These are phyloP conservation scores for Columbina picui DNA, from an alignment of 2,113 vertebrate species.

Conservation along the genomic window DNA sequence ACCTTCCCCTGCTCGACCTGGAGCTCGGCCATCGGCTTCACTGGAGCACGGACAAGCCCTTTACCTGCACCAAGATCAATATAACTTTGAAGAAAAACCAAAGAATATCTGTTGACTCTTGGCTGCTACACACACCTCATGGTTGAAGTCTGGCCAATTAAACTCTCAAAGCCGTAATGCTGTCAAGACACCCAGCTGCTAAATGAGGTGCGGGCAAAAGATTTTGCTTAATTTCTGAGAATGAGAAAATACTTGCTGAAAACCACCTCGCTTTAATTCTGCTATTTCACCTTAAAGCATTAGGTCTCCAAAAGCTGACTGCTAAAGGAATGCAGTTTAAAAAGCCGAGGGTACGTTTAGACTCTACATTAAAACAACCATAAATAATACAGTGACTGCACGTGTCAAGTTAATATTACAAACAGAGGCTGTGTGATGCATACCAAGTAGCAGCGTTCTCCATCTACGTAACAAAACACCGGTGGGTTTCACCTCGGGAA, in stretches of 20 bases:
- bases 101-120: neutral
- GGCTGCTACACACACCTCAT: neutral
- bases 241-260: neutral
- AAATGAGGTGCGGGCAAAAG: neutral
- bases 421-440: neutral
- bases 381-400: constrained; percentile 5
- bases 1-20: neutral
- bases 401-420: neutral
- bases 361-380: neutral
- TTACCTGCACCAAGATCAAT: neutral
- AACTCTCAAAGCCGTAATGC: neutral
- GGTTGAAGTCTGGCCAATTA: fast-evolving
- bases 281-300: neutral
- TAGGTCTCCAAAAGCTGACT: neutral
- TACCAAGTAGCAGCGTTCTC: neutral
- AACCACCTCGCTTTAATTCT: neutral
- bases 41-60: neutral
- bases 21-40: fast-evolving
- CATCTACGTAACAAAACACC: neutral
- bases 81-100: neutral
- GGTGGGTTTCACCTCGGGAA: neutral
- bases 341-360: neutral
- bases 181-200: neutral
- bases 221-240: constrained; percentile 12
- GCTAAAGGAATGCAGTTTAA: neutral